Base-by-base conservation (phyloP, 2,888 invertebrate genomes). In the Scaptomyza parva region DNA sequence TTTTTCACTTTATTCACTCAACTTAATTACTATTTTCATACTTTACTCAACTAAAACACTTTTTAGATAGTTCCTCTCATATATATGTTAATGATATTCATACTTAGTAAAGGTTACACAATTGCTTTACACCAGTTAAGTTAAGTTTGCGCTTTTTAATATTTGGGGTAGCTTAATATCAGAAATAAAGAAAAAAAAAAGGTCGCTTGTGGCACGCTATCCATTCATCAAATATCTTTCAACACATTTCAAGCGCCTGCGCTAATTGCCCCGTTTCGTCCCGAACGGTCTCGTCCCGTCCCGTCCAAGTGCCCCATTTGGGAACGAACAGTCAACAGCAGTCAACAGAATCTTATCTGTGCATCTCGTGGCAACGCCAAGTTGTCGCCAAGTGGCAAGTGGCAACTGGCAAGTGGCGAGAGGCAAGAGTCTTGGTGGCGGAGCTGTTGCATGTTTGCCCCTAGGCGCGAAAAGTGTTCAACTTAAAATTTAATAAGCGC, bases 171-270 rank as follows among this genome's bases (percentile, higher is more conserved):
- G 28, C 48, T 52, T 39, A 41, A 53, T 55, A n/a, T n/a, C n/a
- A n/a, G n/a, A n/a, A n/a, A n/a, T 59, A 59, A 14, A 17, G 0
- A 0, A n/a, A 6, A 33, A 33, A 33, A 4, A n/a, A 30, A 47
- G 40, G 17, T 18, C 14, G 33, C 57, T 26, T 24, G 35, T 35
- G 43, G 64, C 77, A 84, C 78, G 76, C 78, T 71, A 78, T 73
- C 81, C 81, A 84, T 81, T 78, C 81, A 81, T 81, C 85, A 81
- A 81, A 82, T 82, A 82, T 71, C 85, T 85, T 82, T 82, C 85
- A 85, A 78, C 82, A 82, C 82, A 63, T 82, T 82, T 85, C 74
- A 82, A 82, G 85, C 82, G 78, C 67, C 70, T 57, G 59, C 43
- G 78, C 81, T 81, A 81, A 81, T 81, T 81, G 81, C 77, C 41